Base-by-base conservation (phyloP, 2,113 vertebrate species). In the Phoxinus phoxinus region DNA sequence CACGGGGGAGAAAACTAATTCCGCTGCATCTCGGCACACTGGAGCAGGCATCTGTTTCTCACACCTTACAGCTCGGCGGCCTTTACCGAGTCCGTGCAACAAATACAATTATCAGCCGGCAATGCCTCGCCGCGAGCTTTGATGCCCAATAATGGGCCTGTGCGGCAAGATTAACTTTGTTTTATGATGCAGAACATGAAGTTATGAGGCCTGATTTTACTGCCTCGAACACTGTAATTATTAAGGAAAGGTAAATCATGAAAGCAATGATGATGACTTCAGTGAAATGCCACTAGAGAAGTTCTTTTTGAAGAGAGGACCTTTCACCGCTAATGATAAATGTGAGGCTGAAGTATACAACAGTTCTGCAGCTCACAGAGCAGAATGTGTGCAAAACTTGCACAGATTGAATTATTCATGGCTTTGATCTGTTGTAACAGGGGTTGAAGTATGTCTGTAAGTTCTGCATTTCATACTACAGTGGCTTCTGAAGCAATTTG, bases 171-270 rank as follows among this genome's bases (percentile, higher is more conserved):
- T 85, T 85, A 85, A 79, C 76, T 85, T 85, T 85, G 84, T 85
- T 85, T 85, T 80, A 85, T 85, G 84, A 80, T 85, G 84, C 84
- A 85, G 84, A 85, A 85, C 76, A 80, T 85, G 56, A 85, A 79
- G 76, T 81, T 85, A 85, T 85, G 76, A 80, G 67, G 84, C 65
- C 58, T 80, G 76, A 30, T 69, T 80, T 85, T 77, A 80, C 65
- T 81, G 76, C 76, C 63, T 81, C 65, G n/a, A 61, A 85, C 61
- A 80, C 63, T 80, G 84, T 85, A 85, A 85, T 85, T 85, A 85
- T 85, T 85, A 80, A 78, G 56, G 76, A 85, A 80, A 59, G 65
- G 78, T 85, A 85, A 72, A 85, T 85, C 78, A 85, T 85, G 56
- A 80, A 85, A 58, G 76, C 65, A 59, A 85, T 85, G 65, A 80